Evolutionary conservation across 2,888 invertebrate species (phyloP).

Genomic region (Polyommatus icarus): DNA sequence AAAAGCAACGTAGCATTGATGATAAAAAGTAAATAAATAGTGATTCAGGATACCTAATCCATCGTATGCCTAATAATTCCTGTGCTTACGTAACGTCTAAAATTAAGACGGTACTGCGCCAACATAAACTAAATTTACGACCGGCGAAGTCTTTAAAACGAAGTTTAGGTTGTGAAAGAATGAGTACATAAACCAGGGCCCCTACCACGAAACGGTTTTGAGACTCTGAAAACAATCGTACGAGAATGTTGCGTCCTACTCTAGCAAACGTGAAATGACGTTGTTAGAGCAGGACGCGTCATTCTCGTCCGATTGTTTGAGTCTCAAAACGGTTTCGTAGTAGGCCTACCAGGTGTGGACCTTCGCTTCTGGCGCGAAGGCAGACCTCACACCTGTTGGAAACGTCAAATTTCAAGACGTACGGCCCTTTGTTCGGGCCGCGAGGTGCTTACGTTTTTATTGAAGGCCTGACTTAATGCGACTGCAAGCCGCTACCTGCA

Average conservation of each 20-base stretch:
- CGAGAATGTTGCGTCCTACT: too few relatives aligned
- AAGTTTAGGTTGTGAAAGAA: conserved; percentile 71
- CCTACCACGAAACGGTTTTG: too few relatives aligned
- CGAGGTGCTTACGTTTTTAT: conserved; percentile 58
- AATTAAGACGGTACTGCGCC: conserved; percentile 60
- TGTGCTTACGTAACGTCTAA: conserved; percentile 60
- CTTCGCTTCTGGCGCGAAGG: conserved; percentile 65
- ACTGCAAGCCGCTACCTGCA: conserved; percentile 45
- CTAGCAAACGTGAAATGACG: too few relatives aligned
- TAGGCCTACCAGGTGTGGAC: conserved; percentile 60
- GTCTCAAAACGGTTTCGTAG: too few relatives aligned
- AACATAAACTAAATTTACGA: conserved; percentile 71
- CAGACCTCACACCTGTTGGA: conserved; percentile 67
- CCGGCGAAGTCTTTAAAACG: conserved; percentile 60
- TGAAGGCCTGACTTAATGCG: conserved; percentile 57
- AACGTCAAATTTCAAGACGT: conserved; percentile 66
- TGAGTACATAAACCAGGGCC: conserved; percentile 60
- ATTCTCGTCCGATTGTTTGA: too few relatives aligned
- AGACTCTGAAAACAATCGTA: too few relatives aligned
- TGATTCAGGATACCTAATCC: neutral
- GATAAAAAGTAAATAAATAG: too few relatives aligned
- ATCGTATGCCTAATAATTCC: conserved; percentile 38
- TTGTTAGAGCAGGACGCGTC: too few relatives aligned
- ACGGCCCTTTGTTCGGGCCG: conserved; percentile 72
- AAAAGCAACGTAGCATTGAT: too few relatives aligned